Conservation (phyloP, 2,888 invertebrate genomes). For the Arrhopalites spinosus region DNA sequence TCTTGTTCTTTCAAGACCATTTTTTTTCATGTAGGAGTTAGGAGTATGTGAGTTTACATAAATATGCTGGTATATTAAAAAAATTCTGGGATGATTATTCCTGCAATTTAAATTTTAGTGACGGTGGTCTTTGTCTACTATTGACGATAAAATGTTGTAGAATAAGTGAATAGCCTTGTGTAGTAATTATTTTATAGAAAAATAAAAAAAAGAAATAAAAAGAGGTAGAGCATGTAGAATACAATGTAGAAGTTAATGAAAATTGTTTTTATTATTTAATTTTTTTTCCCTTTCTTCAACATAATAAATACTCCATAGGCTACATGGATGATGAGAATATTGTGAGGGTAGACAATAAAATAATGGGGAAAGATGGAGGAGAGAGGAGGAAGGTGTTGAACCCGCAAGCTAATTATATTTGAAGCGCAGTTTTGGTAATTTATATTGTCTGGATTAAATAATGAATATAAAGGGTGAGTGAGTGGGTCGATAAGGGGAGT, state of each 20-base stretch:
- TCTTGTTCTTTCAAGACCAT: background rate
- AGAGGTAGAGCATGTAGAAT: background rate
- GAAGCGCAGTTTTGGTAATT: constrained; percentile 18
- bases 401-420: constrained; percentile 24
- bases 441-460: constrained; percentile 26
- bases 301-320: too few relatives aligned
- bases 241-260: background rate
- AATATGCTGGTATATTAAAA: too few relatives aligned
- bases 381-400: constrained; percentile 18
- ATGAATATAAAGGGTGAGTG: constrained; percentile 9
- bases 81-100: background rate
- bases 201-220: too few relatives aligned
- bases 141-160: background rate
- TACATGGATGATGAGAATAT: constrained; percentile 9
- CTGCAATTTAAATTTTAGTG: background rate
- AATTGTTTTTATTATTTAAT: background rate
- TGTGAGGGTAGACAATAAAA: constrained; percentile 1
- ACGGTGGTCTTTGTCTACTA: background rate
- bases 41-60: background rate
- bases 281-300: too few relatives aligned
- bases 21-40: too few relatives aligned
- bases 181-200: too few relatives aligned
- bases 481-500: constrained; percentile 17
- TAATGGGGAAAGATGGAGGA: constrained; percentile 1
- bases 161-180: background rate